These are phyloP conservation scores for Mylabris sibirica DNA, from an alignment of 2,888 invertebrate species.

Conservation along the genomic window DNA sequence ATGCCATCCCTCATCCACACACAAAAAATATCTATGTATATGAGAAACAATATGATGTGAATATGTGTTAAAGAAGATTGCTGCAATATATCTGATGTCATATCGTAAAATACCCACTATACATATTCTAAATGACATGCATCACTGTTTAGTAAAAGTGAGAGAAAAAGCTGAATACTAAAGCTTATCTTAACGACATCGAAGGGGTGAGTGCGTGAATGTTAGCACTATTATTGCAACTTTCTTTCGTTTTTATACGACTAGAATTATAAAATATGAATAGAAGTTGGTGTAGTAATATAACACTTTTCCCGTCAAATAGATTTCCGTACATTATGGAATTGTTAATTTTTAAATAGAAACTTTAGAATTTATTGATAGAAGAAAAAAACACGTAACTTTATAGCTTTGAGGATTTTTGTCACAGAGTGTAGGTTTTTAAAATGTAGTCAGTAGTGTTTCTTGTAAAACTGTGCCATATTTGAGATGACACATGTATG, in stretches of 20 bases:
- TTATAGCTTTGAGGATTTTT: background rate
- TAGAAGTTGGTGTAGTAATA: constrained; percentile 18
- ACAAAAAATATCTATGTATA: background rate
- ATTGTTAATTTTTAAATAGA: background rate
- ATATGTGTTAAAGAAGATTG: background rate
- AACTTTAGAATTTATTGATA: background rate
- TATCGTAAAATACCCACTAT: constrained; percentile 32
- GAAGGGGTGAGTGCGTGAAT: constrained; percentile 39
- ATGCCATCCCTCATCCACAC: background rate
- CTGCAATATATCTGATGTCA: constrained; percentile 32
- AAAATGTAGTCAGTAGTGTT: constrained; percentile 22
- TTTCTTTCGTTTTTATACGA: constrained; percentile 27
- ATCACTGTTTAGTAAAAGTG: constrained; percentile 40
- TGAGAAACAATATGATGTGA: background rate
- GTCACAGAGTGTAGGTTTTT: constrained; percentile 15
- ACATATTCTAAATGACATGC: constrained; percentile 44
- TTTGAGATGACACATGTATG: constrained; percentile 34
- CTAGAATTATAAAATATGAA: constrained; percentile 41
- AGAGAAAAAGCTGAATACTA: constrained; percentile 40
- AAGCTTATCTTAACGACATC: constrained; percentile 48
- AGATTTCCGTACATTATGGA: background rate
- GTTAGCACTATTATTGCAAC: constrained; percentile 25
- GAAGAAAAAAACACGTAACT: background rate
- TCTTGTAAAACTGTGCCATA: constrained; percentile 23
- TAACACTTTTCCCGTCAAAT: background rate